Base-by-base conservation (phyloP, 1,140 invertebrate genomes). In the Pteromalus puparum region DNA sequence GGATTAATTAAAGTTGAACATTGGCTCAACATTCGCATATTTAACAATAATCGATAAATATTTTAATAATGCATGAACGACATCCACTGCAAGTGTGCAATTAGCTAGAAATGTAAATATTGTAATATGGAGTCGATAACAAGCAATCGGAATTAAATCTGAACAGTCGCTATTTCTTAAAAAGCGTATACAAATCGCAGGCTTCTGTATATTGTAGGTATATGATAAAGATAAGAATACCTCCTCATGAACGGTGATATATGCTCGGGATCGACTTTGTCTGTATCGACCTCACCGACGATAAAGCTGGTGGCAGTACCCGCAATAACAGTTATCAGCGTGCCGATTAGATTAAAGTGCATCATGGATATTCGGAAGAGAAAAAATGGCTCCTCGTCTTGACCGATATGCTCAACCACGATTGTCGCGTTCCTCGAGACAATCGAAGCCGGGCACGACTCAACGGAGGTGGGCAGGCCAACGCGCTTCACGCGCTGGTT, bases 291-390 rank as follows among this genome's bases (percentile, higher is more conserved):
- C 26, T 87, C 81, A 21, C 94, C 93, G 85, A 94, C 92, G 9
- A 93, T n/a, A 15, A 91, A 90, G 83, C 93, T 94, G 12, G 93
- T 91, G 3, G 93, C 75, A 3, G 93, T 73, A 10, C 93, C 94
- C 18, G 93, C 88, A 0, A 93, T 78, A 0, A 94, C 68, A 0
- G 93, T 91, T 6, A 92, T 86, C 7, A 89, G 73, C 0, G 93
- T 90, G 30, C 94, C 94, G 79, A 95, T 94, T 6, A 94, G 89
- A 7, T 93, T 94, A 85, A 94, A 95, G 84, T 94, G 95, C 76
- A 95, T 93, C 86, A 95, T 95, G 3, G 95, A 95, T 77, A 95
- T 93, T 30, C 90, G 90, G 87, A 92, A 94, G 24, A 93, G 81
- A 46, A 87, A 79, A 28, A 88, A 88, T 7, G 89, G 86, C 21